Conservation (phyloP, 2,888 invertebrate genomes). For the Papilio protenor region DNA sequence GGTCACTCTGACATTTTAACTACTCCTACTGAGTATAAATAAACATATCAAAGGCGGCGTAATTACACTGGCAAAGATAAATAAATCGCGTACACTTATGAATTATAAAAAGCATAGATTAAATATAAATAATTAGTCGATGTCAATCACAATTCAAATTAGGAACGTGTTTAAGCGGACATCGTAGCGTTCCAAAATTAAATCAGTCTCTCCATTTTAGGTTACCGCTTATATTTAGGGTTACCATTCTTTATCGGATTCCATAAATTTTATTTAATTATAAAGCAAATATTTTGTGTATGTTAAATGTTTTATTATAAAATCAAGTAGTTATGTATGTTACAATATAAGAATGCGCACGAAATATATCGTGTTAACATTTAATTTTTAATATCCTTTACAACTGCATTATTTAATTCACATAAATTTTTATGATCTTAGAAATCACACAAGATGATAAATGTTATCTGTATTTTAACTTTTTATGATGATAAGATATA, state of each 20-base stretch:
- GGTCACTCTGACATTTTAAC: constrained; percentile 81
- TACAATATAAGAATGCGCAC: constrained; percentile 15
- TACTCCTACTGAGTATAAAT: constrained; percentile 76
- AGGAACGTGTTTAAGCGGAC: constrained; percentile 50
- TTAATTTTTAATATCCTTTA: neutral
- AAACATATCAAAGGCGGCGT: constrained; percentile 77
- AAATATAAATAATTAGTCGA: constrained; percentile 52
- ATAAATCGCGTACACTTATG: constrained; percentile 46
- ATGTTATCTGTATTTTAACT: neutral
- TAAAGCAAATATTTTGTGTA: constrained; percentile 9
- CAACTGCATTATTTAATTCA: neutral
- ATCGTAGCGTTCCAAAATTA: constrained; percentile 58
- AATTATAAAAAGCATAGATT: constrained; percentile 39
- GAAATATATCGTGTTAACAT: neutral
- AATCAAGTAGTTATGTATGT: constrained; percentile 1
- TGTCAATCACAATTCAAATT: constrained; percentile 70
- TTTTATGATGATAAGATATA: neutral
- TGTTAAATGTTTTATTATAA: neutral
- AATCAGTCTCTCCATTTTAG: constrained; percentile 58
- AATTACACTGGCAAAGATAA: constrained; percentile 62
- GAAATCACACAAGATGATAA: neutral
- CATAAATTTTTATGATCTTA: neutral
- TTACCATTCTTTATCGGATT: constrained; percentile 27
- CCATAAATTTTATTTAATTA: constrained; percentile 24
- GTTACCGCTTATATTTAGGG: constrained; percentile 41